Conservation (phyloP, 2,888 invertebrate species). For the Neria commutata region DNA sequence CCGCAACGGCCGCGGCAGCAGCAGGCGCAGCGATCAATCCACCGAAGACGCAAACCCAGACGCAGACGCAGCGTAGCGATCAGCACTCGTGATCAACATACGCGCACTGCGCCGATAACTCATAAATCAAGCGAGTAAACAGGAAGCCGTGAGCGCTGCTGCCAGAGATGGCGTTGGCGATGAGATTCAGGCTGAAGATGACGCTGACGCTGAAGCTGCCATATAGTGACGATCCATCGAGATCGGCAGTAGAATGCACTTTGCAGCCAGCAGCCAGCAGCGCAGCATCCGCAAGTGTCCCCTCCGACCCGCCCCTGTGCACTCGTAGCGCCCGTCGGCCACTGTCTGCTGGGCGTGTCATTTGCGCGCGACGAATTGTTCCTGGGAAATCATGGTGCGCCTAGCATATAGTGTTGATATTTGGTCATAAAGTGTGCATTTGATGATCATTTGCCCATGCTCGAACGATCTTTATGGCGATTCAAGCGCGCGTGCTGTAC, state of each 20-base stretch:
- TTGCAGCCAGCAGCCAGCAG: no score
- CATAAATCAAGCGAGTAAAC: slow-evolving; percentile 39
- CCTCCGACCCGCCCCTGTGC: no score
- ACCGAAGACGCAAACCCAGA: slow-evolving; percentile 1
- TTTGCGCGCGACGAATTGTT: neutral
- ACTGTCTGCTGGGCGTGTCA: no score
- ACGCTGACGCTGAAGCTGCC: neutral
- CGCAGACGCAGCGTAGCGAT: slow-evolving; percentile 13
- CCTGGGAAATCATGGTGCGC: no score
- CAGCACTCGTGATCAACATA: neutral
- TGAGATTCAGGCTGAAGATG: neutral
- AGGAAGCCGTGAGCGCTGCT: slow-evolving; percentile 27
- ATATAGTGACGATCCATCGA: no score
- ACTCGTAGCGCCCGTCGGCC: no score
- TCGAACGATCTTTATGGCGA: slow-evolving; percentile 35
- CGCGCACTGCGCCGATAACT: slow-evolving; percentile 27
- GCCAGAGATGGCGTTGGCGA: neutral
- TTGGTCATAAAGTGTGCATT: slow-evolving; percentile 22
- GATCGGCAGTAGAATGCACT: no score
- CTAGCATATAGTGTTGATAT: no score
- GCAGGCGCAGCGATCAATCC: neutral
- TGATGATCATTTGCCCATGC: slow-evolving; percentile 27
- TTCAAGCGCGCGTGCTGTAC: no score
- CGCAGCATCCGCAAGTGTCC: no score
- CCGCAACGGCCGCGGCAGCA: neutral